Percentiles rank a stretch among this genome's conserved stretches.
These are phyloP conservation scores for Chascanopsetta lugubris DNA, from an alignment of 2,113 vertebrate species.

Conservation along the genomic window DNA sequence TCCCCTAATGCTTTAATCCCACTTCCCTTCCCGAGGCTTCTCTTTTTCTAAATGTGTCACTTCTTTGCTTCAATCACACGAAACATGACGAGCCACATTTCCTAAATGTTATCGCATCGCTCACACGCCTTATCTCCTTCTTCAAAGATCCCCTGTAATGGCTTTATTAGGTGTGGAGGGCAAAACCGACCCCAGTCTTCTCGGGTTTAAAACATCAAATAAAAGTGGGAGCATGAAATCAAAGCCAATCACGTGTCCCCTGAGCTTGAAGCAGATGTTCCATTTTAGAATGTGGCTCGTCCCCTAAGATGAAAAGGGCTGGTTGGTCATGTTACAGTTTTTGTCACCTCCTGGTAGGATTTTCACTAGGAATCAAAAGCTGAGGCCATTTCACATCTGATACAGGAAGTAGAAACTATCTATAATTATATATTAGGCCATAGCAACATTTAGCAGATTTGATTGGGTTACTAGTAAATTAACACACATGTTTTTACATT, in stretches of 20 bases:
- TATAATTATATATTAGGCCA: no score
- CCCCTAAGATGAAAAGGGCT: conserved; percentile 24
- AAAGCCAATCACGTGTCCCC: conserved; percentile 25
- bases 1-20: conserved; percentile 34
- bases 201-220: conserved; percentile 50
- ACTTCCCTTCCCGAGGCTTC: background rate
- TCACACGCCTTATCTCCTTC: conserved; percentile 19
- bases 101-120: conserved; percentile 7
- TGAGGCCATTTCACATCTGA: conserved; percentile 2
- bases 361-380: conserved; percentile 24
- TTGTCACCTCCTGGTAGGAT: conserved; percentile 12
- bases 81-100: conserved; percentile 1
- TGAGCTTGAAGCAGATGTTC: conserved; percentile 21
- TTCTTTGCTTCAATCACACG: conserved; percentile 6
- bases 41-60: background rate
- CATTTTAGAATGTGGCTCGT: conserved; percentile 22
- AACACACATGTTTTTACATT: no score
- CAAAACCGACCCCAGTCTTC: conserved; percentile 14
- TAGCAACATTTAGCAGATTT: no score
- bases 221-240: conserved; percentile 34
- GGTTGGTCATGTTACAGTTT: conserved; percentile 37
- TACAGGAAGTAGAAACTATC: background rate
- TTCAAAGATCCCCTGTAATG: conserved; percentile 26
- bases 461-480: no score
- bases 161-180: conserved; percentile 24